Base-by-base conservation (phyloP, 2,888 invertebrate species). In the Tribolium freemani region DNA sequence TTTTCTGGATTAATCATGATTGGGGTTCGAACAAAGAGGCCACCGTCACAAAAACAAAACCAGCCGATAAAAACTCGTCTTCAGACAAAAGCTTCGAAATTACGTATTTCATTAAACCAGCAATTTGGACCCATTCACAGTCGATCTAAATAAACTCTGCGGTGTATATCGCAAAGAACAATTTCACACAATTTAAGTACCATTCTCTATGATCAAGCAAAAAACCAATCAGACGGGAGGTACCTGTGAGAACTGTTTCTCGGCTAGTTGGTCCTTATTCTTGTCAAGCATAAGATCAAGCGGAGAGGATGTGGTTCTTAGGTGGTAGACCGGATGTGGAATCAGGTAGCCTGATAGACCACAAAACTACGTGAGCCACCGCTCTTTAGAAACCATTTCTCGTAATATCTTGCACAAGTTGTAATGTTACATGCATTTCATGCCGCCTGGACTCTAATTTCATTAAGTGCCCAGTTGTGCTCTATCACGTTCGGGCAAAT, bases 271-370 rank as follows among this genome's bases (percentile, higher is more conserved):
- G 75, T 75, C 75, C 77, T 79, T 77, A 77, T 78, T 73, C 70
- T 68, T 73, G 75, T 69, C 76, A 74, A 75, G 71, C 76, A 76
- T 72, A 77, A 77, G 77, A 78, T 68, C 60, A 68, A 54, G 13
- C 6, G 51, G 73, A 74, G 78, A 83, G 83, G 84, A 84, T 83
- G 83, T 83, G 82, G 82, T 82, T 69, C 79, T 82, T 79, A 79
- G 81, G 80, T 82, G 81, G 80, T 74, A 81, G 82, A 82, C 86
- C 86, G 86, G 86, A 86, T 86, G 85, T 85, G 84, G 85, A 85
- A 84, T 84, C 85, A 85, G 85, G 85, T 85, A 85, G 85, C 83
- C 80, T 78, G 77, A 75, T 75, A 81, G 80, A 84, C 86, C 86
- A 79, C 86, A 84, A 75, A 75, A 77, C 69, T 83, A 85, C 85